Evolutionary conservation across 2,888 invertebrate genomes (phyloP), one percentile per base, ranked within the genome.

Genomic region (Eledone cirrhosa): DNA sequence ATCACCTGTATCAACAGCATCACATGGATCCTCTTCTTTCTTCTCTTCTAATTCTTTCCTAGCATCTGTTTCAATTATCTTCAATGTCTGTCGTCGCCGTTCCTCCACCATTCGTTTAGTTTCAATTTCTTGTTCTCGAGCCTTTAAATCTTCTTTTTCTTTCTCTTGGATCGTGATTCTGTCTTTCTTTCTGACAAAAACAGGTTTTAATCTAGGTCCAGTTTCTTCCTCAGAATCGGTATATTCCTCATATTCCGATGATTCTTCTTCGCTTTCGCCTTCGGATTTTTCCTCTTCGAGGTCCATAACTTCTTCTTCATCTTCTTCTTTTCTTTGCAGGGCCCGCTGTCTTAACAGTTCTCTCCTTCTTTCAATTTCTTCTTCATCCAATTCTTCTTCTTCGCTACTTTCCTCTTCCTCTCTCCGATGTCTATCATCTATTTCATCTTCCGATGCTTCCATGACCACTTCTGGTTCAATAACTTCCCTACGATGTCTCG

Each of bases 141-240:
- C 94, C 84, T 94, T 95, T 82, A 94, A 93, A 24, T 94, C 94
- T 91, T 97, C 96, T 75, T 95, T 94, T 87, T 99, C 98, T 85
- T 95, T 95, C 90, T 99, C 99, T 84, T 96, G 95, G 27, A 99
- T 95, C 0, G 99, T 99, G 83, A 99, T 95, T 80, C 99, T 93
- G 87, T 99, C 98, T 80, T 94, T 94, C 85, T 92, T 97, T 82
- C 96, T 93, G 0, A 98, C 97, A 92, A 98, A 98, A 0, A 98
- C 95, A 0, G 98, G 98, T 88, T 98, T 98, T 14, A 98, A 93
- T 79, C 98, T 92, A 0, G 97, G 97, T 11, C 96, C 96, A 80
- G 95, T 95, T 79, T 92, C 92, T 88, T 97, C 97, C 80, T 92
- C 91, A 19, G 91, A 91, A 80, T 91, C 91, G 3, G 90, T 87